These are phyloP conservation scores for Drosophila novamexicana DNA, from an alignment of 1,140 invertebrate genomes.

Conservation along the genomic window DNA sequence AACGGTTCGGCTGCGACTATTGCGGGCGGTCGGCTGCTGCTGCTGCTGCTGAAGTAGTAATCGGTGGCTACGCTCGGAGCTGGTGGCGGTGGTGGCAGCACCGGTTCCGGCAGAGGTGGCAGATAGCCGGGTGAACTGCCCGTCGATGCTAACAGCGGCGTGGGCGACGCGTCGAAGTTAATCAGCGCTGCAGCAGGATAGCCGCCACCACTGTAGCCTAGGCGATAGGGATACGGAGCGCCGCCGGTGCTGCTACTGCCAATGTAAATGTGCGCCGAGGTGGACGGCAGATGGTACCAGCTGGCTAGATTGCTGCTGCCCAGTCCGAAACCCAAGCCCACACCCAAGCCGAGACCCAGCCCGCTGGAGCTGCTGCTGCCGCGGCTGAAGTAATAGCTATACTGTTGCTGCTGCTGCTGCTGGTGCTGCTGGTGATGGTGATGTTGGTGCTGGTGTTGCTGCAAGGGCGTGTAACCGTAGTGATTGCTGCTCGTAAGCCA, in stretches of 20 bases:
- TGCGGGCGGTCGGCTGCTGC: conserved; percentile 45
- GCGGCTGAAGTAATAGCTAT: conserved; percentile 46
- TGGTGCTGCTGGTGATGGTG: conserved; percentile 29
- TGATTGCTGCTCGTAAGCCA: conserved; percentile 52
- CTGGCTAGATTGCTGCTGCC: conserved; percentile 72
- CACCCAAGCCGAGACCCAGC: conserved; percentile 65
- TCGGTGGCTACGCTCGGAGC: conserved; percentile 70
- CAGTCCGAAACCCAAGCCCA: conserved; percentile 72
- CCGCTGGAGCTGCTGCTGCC: conserved; percentile 53
- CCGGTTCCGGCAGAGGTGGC: conserved; percentile 59
- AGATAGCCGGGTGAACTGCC: conserved; percentile 66
- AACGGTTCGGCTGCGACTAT: conserved; percentile 43
- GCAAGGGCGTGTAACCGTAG: conserved; percentile 42
- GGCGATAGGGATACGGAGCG: conserved; percentile 57
- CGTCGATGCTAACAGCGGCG: conserved; percentile 66
- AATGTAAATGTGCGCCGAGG: conserved; percentile 73
- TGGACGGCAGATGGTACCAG: conserved; percentile 75
- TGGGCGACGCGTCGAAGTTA: conserved; percentile 73
- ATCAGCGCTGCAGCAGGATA: conserved; percentile 73
- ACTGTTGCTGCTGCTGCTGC: conserved; percentile 56
- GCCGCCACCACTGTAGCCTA: conserved; percentile 66
- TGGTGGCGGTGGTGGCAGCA: conserved; percentile 59
- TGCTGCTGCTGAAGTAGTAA: conserved; percentile 66
- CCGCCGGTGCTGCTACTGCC: conserved; percentile 65
- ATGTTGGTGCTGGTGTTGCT: conserved; percentile 48